phyloP scores from a whole-genome alignment of 2,888 invertebrate genomes.

The Cheiracanthium punctorium region DNA sequence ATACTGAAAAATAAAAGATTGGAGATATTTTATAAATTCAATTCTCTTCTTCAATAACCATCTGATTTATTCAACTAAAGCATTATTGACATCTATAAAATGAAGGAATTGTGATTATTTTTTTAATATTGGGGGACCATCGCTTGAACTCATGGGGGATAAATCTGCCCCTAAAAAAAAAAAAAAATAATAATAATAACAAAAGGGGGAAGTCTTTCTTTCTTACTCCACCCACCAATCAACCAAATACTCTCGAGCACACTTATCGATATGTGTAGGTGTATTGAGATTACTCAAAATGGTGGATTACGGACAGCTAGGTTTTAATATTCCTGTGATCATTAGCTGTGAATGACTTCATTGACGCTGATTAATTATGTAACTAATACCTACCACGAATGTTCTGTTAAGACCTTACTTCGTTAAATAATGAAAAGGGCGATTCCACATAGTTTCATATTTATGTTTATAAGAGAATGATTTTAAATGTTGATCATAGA shows the following conservation, averaged over 20 bases:
- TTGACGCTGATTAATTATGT: conserved; percentile 25
- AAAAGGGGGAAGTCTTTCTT: too few relatives aligned
- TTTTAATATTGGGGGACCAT: too few relatives aligned
- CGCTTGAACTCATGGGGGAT: too few relatives aligned
- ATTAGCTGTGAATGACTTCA: conserved; percentile 29
- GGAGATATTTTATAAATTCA: too few relatives aligned
- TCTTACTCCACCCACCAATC: too few relatives aligned
- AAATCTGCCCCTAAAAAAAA: too few relatives aligned
- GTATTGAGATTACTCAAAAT: conserved; percentile 66
- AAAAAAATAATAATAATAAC: too few relatives aligned
- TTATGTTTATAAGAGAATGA: conserved; percentile 32
- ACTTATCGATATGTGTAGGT: conserved; percentile 65
- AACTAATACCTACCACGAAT: conserved; percentile 21
- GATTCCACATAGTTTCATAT: not conserved
- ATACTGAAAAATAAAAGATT: too few relatives aligned
- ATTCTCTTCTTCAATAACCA: too few relatives aligned
- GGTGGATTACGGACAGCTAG: conserved; percentile 64
- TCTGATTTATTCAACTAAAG: too few relatives aligned
- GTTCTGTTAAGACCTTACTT: conserved; percentile 2
- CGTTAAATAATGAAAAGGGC: conserved; percentile 19
- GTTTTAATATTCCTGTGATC: conserved; percentile 47
- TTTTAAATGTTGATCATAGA: conserved; percentile 39
- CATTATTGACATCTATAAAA: too few relatives aligned
- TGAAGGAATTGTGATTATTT: too few relatives aligned
- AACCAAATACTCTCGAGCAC: conserved; percentile 30